Conservation (phyloP, 1,140 invertebrate species). For the honey bee (Apis mellifera) region Amel_HAv3.1 CM009938.2:1231001-1231500, state of each 20-base stretch:
- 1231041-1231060: too few species aligned
- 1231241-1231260: conserved; percentile 51
- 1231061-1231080: too few species aligned
- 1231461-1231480: conserved; percentile 1
- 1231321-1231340: background rate
- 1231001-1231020: too few species aligned
- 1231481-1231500: background rate
- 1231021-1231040: too few species aligned
- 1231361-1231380: background rate
- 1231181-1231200: conserved; percentile 69
- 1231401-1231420: background rate
- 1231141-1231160: conserved; percentile 52
- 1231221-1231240: conserved; percentile 66
- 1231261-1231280: background rate
- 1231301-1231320: background rate
- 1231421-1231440: conserved; percentile 2
- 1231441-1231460: conserved; percentile 10
- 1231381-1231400: background rate
- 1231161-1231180: conserved; percentile 70
- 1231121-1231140: background rate
- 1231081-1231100: too few species aligned
- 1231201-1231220: conserved; percentile 46
- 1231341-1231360: background rate
- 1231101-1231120: background rate
- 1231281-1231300: background rate